Evolutionary conservation across 2,797 vertebrate genomes (phyloP).

Genomic region (Takifugu ocellatus): DNA sequence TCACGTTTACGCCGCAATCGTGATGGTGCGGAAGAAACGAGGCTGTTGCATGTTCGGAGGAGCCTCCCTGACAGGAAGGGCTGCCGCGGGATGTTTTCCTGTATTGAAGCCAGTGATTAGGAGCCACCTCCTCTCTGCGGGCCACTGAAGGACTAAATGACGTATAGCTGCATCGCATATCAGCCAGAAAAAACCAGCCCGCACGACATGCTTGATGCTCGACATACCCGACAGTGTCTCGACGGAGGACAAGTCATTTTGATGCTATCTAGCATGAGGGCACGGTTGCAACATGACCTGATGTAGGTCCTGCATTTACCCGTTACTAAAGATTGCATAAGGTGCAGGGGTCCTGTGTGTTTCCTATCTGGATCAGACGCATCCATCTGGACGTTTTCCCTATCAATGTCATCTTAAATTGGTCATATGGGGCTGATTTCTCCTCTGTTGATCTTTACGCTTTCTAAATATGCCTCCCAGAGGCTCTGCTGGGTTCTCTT

Average conservation of each 20-base stretch:
- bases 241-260: neutral
- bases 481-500: conserved; percentile 9
- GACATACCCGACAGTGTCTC: neutral
- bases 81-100: conserved; percentile 64
- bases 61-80: conserved; percentile 54
- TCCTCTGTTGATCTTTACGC: too few species aligned
- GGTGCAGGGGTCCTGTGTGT: too few species aligned
- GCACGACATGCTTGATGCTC: conserved; percentile 29
- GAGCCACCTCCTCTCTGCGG: conserved; percentile 60
- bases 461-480: neutral
- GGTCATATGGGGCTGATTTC: too few species aligned
- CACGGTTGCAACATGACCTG: neutral
- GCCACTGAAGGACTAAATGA: conserved; percentile 61
- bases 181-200: conserved; percentile 21
- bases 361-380: too few species aligned
- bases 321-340: too few species aligned
- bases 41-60: conserved; percentile 12
- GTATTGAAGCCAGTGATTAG: conserved; percentile 66
- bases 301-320: too few species aligned
- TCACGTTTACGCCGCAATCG: conserved; percentile 17
- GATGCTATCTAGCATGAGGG: neutral
- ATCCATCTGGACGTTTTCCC: too few species aligned
- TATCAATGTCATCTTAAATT: neutral
- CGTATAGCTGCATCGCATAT: conserved; percentile 62
- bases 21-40: conserved; percentile 1